phyloP scores from a whole-genome alignment of 2,113 vertebrate genomes.

The Festucalex cinctus region DNA sequence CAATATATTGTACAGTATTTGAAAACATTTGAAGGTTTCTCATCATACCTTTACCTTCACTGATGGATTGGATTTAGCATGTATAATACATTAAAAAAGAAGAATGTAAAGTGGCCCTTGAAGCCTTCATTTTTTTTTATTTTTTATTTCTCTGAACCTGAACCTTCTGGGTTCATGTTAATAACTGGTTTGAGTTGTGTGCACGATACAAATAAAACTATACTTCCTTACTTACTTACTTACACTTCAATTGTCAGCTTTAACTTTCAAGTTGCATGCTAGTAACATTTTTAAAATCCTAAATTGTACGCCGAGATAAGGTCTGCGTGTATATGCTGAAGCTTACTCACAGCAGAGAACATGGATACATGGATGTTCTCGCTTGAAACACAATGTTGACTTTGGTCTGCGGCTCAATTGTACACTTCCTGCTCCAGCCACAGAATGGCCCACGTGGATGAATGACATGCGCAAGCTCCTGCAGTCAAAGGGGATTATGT shows the following conservation, averaged over 20 bases:
- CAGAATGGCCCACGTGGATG: neutral
- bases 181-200: neutral
- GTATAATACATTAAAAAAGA: no score
- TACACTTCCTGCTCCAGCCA: neutral
- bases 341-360: neutral
- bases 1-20: no score
- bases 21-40: no score
- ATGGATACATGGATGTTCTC: neutral
- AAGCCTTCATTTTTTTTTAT: no score
- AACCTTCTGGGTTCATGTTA: no score
- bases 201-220: no score
- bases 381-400: neutral
- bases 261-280: no score
- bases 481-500: neutral
- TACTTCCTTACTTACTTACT: no score
- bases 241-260: neutral
- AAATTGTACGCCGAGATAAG: neutral
- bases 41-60: no score
- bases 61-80: no score
- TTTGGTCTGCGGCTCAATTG: neutral
- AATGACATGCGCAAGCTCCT: neutral
- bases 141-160: no score
- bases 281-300: neutral
- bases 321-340: neutral
- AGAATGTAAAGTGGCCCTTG: no score